Evolutionary conservation across 2,888 invertebrate species (phyloP).

Genomic region (Teleiodes luculella): DNA sequence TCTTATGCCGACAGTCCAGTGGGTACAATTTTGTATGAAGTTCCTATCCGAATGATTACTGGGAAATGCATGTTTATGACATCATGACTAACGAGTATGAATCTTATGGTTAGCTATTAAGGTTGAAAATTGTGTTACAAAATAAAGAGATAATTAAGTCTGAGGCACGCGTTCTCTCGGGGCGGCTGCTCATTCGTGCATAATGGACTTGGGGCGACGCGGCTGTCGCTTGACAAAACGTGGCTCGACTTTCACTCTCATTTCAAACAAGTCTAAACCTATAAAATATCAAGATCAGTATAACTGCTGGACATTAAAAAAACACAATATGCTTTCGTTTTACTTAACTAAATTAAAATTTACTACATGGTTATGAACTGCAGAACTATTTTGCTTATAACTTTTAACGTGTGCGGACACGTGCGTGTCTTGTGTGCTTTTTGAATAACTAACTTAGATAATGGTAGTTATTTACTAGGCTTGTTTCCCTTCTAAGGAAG

Average conservation of each 20-base stretch:
- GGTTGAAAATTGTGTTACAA: constrained; percentile 27
- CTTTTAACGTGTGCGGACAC: no score
- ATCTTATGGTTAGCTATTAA: constrained; percentile 34
- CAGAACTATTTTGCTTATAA: no score
- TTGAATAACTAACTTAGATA: no score
- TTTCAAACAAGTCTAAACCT: constrained; percentile 51
- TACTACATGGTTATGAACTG: no score
- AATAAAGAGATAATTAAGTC: constrained; percentile 56
- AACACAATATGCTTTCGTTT: no score
- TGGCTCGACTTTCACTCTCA: constrained; percentile 74
- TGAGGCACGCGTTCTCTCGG: constrained; percentile 72
- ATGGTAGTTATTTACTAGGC: no score
- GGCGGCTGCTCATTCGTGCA: constrained; percentile 76
- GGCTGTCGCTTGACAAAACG: constrained; percentile 73
- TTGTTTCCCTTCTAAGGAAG: no score
- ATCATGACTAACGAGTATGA: constrained; percentile 35
- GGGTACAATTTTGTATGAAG: constrained; percentile 27
- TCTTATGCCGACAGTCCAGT: constrained; percentile 20
- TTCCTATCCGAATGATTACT: constrained; percentile 34
- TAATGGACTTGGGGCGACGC: constrained; percentile 69
- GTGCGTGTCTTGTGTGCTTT: no score
- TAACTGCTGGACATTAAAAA: background rate
- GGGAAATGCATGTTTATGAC: constrained; percentile 37
- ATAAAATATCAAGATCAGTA: constrained; percentile 38
- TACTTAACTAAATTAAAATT: no score